Evolutionary conservation across 2,797 vertebrate species (phyloP).

Genomic region (Cynopterus sphinx): DNA sequence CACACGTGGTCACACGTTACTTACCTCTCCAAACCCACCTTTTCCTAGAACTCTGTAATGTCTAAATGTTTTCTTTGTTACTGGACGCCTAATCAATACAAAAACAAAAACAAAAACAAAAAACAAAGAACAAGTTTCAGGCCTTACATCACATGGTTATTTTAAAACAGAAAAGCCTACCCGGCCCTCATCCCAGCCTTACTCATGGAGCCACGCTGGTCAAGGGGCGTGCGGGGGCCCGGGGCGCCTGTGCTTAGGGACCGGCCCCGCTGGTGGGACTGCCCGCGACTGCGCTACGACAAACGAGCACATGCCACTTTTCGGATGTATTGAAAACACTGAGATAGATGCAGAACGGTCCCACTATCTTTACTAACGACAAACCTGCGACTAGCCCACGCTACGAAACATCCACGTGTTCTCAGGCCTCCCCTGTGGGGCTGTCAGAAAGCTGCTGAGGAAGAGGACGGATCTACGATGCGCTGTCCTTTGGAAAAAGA

Average conservation of each 20-base stretch:
- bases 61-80: constrained; percentile 96
- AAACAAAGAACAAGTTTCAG: not conserved
- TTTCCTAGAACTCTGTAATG: constrained; percentile 97
- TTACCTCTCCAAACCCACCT: constrained; percentile 92
- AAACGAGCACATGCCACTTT: not conserved
- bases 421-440: not conserved
- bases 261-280: not conserved
- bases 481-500: not conserved
- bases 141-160: not conserved
- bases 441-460: not conserved
- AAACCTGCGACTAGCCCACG: not conserved
- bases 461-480: not conserved
- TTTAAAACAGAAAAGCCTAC: not conserved
- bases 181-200: no score
- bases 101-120: constrained; percentile 30
- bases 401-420: rapidly evolving
- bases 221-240: not conserved
- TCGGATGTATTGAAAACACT: not conserved
- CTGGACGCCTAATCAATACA: constrained; percentile 90
- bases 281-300: not conserved
- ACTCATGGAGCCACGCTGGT: not conserved
- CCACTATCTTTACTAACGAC: not conserved
- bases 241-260: not conserved
- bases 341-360: not conserved
- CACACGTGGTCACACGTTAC: rapidly evolving